Percentiles rank a stretch among this genome's conserved stretches.
Conservation (phyloP, 2,888 invertebrate species). For the Teleogryllus oceanicus region DNA sequence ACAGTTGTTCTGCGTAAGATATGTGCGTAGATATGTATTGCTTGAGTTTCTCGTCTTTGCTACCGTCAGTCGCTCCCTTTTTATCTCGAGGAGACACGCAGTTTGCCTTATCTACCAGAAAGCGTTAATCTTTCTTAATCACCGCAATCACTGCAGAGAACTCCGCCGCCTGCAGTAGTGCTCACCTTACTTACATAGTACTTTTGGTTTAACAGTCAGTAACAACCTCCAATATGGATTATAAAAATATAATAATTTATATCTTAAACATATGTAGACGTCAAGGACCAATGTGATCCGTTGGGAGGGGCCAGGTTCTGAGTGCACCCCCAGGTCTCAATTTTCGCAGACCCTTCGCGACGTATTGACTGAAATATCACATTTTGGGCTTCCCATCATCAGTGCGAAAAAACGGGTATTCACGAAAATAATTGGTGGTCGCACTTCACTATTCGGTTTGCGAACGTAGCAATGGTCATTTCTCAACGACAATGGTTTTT, state of each 20-base stretch:
- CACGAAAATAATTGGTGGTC: too few species aligned
- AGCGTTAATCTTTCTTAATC: too few species aligned
- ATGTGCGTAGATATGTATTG: conserved; percentile 1
- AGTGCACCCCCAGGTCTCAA: neutral
- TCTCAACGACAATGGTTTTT: too few species aligned
- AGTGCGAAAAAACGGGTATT: neutral
- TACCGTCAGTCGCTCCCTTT: neutral
- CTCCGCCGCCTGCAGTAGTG: too few species aligned
- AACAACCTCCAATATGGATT: conserved; percentile 59
- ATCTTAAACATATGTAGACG: conserved; percentile 44
- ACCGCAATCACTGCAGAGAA: too few species aligned
- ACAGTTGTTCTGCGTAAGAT: neutral
- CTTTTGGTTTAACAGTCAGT: conserved; percentile 37
- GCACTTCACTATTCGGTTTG: too few species aligned
- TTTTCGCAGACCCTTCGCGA: neutral
- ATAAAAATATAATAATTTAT: conserved; percentile 47
- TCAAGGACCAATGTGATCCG: conserved; percentile 58
- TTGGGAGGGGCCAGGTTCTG: conserved; percentile 32
- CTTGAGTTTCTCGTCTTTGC: neutral
- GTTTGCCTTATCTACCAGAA: too few species aligned
- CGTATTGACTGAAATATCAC: conserved; percentile 18
- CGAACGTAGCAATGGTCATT: too few species aligned
- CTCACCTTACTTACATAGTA: neutral
- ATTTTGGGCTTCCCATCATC: conserved; percentile 3
- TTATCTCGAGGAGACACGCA: too few species aligned